These are phyloP conservation scores for Halocaridina rubra DNA, from an alignment of 2,888 invertebrate species.

Conservation along the genomic window DNA sequence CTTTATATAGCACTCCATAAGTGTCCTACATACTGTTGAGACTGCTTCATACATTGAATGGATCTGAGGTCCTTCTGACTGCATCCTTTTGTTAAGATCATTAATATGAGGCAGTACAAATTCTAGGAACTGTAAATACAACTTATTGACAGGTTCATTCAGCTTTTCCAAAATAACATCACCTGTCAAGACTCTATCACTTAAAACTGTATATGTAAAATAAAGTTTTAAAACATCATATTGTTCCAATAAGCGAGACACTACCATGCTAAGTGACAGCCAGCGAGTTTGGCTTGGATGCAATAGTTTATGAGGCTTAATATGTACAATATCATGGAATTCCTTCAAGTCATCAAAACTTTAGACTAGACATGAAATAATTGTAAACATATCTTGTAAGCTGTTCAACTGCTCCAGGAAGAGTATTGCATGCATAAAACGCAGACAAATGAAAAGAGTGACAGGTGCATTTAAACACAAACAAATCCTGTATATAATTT, in stretches of 20 bases:
- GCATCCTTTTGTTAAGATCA: background rate
- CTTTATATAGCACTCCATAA: too few relatives aligned
- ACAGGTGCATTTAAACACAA: background rate
- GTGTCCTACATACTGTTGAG: too few relatives aligned
- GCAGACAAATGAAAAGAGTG: background rate
- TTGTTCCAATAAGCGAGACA: background rate
- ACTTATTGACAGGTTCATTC: constrained; percentile 13
- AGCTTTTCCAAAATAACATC: background rate
- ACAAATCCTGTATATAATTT: background rate
- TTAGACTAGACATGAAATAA: constrained; percentile 10
- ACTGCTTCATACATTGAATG: too few relatives aligned
- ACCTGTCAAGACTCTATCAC: background rate
- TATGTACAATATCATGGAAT: background rate
- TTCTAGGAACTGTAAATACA: too few relatives aligned
- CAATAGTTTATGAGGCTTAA: background rate
- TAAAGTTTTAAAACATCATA: background rate
- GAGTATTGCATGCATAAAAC: constrained; percentile 1
- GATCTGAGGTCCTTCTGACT: too few relatives aligned
- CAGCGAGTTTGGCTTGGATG: constrained; percentile 3
- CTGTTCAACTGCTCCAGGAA: constrained; percentile 11
- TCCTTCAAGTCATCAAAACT: background rate
- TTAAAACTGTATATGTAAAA: background rate
- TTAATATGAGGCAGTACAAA: constrained; percentile 15
- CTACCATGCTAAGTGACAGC: too few relatives aligned
- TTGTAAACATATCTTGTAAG: background rate